These are phyloP conservation scores for Columbina picui DNA, from an alignment of 2,113 vertebrate species.

Conservation along the genomic window DNA sequence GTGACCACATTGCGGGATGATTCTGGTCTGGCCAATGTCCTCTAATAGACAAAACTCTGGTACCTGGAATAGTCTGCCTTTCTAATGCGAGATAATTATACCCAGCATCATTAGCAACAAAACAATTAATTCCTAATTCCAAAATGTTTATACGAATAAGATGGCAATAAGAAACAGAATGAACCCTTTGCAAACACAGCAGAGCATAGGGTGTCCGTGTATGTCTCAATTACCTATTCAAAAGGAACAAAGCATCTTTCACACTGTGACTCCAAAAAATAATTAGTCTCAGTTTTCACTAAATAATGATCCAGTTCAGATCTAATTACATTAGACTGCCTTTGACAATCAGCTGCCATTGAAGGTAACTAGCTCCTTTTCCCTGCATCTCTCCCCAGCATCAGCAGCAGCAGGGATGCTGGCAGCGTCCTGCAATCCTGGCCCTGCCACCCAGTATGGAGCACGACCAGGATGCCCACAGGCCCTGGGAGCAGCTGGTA, in stretches of 20 bases:
- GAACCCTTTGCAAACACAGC: constrained; percentile 40
- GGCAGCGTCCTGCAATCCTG: neutral
- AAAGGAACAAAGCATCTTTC: constrained; percentile 64
- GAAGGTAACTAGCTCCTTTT: constrained; percentile 3
- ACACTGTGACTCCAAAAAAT: constrained; percentile 70
- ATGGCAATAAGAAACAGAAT: constrained; percentile 36
- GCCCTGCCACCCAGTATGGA: neutral
- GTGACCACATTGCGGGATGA: accelerated
- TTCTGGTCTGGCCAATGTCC: neutral
- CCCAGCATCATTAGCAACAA: neutral
- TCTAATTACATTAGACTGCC: constrained; percentile 74
- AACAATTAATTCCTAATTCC: constrained; percentile 39
- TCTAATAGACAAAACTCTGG: neutral
- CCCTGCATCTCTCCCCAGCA: neutral
- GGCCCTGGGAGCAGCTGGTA: neutral
- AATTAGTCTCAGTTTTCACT: constrained; percentile 75
- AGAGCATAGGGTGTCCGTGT: constrained; percentile 23
- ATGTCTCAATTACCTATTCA: constrained; percentile 58
- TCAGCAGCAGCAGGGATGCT: neutral
- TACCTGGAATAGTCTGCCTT: neutral
- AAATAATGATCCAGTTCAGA: constrained; percentile 67
- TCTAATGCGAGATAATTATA: constrained; percentile 32
- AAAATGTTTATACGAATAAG: constrained; percentile 40
- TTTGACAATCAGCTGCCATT: constrained; percentile 56
- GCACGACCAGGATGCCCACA: neutral